Base-by-base conservation (phyloP, 2,888 invertebrate genomes). In the Abscondita cerata region DNA sequence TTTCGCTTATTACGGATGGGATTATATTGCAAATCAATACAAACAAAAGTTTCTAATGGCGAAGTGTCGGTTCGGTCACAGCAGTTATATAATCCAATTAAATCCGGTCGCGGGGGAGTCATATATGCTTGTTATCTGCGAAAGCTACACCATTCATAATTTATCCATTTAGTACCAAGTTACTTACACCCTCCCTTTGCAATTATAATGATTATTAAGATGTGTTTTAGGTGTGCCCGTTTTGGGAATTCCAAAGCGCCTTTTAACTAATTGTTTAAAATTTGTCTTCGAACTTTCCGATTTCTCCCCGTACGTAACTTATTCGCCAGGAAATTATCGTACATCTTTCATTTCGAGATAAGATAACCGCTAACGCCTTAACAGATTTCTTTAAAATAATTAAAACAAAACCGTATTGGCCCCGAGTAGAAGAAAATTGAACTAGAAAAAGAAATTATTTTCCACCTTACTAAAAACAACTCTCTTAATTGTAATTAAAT, bases 41-140 rank as follows among this genome's bases (percentile, higher is more conserved):
- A 38, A 52, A 58, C 54, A 18, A 8, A 59, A 59, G 25, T 52
- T 59, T 52, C 31, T 52, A 52, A 52, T 52, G 47, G 44, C 46
- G 47, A 36, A 25, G 34, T 61, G 59, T 52, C 20, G 52, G 40
- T 57, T 48, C 47, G 57, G 54, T 46, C 56, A 48, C 61, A 57
- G 46, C 75, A 73, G 72, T 74, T 74, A 70, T 77, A 77, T 78
- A 78, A 78, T 78, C 78, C 77, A 78, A 78, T 78, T 78, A 78
- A 77, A 78, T 76, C 76, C 72, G 74, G 73, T 72, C 76, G 69
- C 77, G 61, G 59, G 77, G 75, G 77, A 74, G 68, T 72, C 73
- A 75, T 77, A 72, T 71, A 74, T 73, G 77, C 73, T 76, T 75
- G 75, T 76, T 78, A 77, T 77, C 77, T 76, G 75, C 75, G 74